phyloP scores from a whole-genome alignment of 2,113 vertebrate genomes.

The Equus przewalskii region DNA sequence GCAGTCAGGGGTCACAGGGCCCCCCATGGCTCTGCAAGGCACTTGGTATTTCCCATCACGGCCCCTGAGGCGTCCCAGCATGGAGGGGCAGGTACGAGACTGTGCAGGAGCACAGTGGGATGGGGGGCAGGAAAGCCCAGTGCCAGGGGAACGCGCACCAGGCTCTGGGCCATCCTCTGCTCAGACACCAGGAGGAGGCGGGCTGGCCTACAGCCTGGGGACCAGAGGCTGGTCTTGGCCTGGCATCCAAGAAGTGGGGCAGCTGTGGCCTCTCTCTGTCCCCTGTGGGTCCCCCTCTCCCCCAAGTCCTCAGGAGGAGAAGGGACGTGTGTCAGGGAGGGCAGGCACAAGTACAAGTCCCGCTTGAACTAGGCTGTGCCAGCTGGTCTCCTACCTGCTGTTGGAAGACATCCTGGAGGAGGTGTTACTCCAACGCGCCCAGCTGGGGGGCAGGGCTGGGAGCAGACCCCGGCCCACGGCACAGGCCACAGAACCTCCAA shows the following conservation, averaged over 20 bases:
- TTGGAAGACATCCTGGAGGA: neutral
- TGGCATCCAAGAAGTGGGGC: neutral
- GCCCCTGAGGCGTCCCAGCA: neutral
- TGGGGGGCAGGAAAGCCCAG: neutral
- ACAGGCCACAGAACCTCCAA: neutral
- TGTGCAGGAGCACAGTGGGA: neutral
- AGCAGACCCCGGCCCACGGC: neutral
- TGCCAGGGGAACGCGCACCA: neutral
- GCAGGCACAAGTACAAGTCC: neutral
- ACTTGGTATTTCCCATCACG: neutral
- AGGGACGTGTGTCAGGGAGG: neutral
- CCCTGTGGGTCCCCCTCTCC: rapidly evolving
- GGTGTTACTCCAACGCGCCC: neutral
- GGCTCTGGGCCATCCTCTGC: neutral
- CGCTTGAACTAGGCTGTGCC: neutral
- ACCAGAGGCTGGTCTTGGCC: constrained; percentile 19
- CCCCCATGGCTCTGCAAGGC: neutral
- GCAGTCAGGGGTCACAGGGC: rapidly evolving
- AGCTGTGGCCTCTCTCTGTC: neutral
- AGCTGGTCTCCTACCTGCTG: neutral
- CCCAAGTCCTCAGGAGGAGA: neutral
- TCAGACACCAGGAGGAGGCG: neutral
- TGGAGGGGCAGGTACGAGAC: neutral
- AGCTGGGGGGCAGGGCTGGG: neutral
- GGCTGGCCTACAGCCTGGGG: neutral